Evolutionary conservation across 1,140 invertebrate genomes (phyloP).

Genomic region (Limonius californicus): DNA sequence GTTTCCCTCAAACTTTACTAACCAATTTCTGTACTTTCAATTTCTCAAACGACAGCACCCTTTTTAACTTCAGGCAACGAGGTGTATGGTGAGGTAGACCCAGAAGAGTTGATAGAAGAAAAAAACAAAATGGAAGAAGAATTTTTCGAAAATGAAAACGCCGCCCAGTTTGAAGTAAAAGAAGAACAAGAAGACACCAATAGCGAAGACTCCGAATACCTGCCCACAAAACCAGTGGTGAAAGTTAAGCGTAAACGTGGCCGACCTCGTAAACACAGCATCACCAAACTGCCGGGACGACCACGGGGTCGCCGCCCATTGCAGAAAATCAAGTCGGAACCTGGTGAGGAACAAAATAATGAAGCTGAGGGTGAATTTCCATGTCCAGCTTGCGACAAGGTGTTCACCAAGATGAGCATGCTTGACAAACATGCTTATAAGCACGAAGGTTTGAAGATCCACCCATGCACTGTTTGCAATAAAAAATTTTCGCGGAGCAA

Average conservation of each 20-base stretch:
- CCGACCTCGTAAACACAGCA: conserved; percentile 30
- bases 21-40: not conserved
- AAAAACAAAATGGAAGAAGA: conserved; percentile 17
- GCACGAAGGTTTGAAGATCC: conserved; percentile 37
- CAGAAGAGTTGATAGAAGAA: conserved; percentile 14
- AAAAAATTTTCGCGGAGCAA: conserved; percentile 39
- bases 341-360: conserved; percentile 26
- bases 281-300: conserved; percentile 19
- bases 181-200: conserved; percentile 21
- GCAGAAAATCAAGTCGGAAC: conserved; percentile 22
- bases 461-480: conserved; percentile 37
- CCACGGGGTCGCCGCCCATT: conserved; percentile 26
- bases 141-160: conserved; percentile 1
- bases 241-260: conserved; percentile 27
- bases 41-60: not conserved
- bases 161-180: not conserved
- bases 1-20: not conserved
- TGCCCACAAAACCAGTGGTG: conserved; percentile 23
- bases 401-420: conserved; percentile 32
- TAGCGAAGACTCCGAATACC: conserved; percentile 34
- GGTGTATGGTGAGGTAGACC: conserved; percentile 17
- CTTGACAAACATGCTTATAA: conserved; percentile 36
- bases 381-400: conserved; percentile 39
- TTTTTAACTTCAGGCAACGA: conserved; percentile 2
- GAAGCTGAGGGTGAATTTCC: conserved; percentile 29